Percentiles rank a stretch among this genome's conserved stretches.
Evolutionary conservation across 2,797 vertebrate genomes (phyloP).

Genomic region (Tokudaia muenninki): DNA sequence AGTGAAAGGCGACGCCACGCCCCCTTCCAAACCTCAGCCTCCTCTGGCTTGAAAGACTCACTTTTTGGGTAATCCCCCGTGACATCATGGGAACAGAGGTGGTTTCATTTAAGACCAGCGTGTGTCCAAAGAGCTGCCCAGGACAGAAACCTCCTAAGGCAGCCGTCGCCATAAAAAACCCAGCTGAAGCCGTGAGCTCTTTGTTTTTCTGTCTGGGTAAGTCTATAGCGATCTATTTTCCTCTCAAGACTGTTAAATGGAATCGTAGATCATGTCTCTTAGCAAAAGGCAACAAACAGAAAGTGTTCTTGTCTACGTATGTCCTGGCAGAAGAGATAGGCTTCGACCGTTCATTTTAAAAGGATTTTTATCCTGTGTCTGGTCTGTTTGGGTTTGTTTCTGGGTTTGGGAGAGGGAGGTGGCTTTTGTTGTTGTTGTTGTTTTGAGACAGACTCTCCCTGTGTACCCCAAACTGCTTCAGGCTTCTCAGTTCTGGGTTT

Average conservation of each 20-base stretch:
- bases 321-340: neutral
- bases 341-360: neutral
- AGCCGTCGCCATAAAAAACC: neutral
- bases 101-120: neutral
- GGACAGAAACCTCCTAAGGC: neutral
- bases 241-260: neutral
- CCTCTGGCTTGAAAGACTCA: neutral
- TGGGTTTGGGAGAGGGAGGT: neutral
- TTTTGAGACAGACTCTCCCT: neutral
- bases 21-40: neutral
- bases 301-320: neutral
- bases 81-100: slow-evolving; percentile 35
- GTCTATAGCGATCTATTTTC: neutral
- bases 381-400: neutral
- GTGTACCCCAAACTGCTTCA: neutral
- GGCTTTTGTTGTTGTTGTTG: neutral
- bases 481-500: neutral
- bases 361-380: neutral
- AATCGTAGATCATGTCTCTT: neutral
- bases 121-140: neutral
- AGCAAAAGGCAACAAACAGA: neutral
- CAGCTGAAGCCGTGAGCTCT: neutral
- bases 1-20: neutral
- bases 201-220: slow-evolving; percentile 37
- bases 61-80: neutral